Percentiles rank a stretch among this genome's conserved stretches.
Evolutionary conservation across 35 echinoderm and acorn worm species (phyloP).

Genomic region (Heliocidaris erythrogramma): DNA sequence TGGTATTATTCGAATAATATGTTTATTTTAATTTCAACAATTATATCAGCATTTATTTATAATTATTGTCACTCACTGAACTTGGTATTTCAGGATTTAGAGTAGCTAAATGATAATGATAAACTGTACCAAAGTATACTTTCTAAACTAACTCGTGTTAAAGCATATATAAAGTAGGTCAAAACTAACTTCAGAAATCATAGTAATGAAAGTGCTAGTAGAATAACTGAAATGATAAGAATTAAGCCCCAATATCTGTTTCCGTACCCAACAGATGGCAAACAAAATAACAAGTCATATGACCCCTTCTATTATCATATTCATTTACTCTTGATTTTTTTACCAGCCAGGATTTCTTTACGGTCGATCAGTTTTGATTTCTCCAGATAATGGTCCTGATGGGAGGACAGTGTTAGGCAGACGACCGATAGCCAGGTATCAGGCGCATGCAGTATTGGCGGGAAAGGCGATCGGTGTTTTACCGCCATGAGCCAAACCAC

Average conservation of each 20-base stretch:
- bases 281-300: slow-evolving; percentile 13
- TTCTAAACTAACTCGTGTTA: too few relatives aligned
- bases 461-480: slow-evolving; percentile 28
- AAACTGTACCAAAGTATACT: too few relatives aligned
- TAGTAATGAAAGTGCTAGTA: background rate
- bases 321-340: background rate
- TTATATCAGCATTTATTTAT: too few relatives aligned
- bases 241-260: background rate
- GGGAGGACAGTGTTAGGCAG: background rate
- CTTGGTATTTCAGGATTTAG: too few relatives aligned
- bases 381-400: background rate
- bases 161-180: too few relatives aligned
- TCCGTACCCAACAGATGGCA: background rate
- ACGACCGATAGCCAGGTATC: background rate
- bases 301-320: slow-evolving; percentile 17
- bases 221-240: too few relatives aligned
- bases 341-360: slow-evolving; percentile 1
- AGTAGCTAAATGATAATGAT: too few relatives aligned
- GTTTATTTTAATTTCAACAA: too few relatives aligned
- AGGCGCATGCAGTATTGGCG: background rate
- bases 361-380: slow-evolving; percentile 10
- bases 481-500: slow-evolving; percentile 33
- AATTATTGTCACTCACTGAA: too few relatives aligned
- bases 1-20: too few relatives aligned
- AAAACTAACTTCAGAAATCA: too few relatives aligned